Percentiles rank a stretch among this genome's conserved stretches.
phyloP scores from a whole-genome alignment of 2,113 vertebrate genomes.

The Telmatochromis sp. region DNA sequence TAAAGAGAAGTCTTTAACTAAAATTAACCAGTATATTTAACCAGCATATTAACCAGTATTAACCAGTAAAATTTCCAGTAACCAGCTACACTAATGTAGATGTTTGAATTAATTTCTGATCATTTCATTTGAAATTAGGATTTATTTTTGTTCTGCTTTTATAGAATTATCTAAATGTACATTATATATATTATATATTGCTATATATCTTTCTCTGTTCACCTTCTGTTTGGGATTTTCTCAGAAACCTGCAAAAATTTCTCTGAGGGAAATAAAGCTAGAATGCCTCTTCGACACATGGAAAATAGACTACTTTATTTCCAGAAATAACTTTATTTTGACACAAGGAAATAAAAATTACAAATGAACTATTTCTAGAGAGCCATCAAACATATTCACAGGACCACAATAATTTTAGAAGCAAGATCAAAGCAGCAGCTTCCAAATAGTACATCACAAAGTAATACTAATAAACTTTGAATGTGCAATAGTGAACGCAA shows the following conservation, averaged over 20 bases:
- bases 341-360: background rate
- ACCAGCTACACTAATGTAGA: background rate
- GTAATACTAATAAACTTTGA: background rate
- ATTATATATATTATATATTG: background rate
- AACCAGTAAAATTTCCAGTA: background rate
- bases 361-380: background rate
- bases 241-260: background rate
- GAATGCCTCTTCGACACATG: background rate
- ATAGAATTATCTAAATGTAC: background rate
- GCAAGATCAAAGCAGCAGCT: background rate
- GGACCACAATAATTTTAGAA: background rate
- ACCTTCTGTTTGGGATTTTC: background rate
- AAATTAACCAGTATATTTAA: background rate
- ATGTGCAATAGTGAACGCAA: background rate
- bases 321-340: constrained; percentile 44
- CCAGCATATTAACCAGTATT: background rate
- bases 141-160: background rate
- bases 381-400: background rate
- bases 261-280: rapidly evolving
- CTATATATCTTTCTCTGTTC: background rate
- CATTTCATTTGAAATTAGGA: background rate
- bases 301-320: background rate
- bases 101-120: background rate
- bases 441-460: background rate
- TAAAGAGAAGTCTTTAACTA: background rate